These are phyloP conservation scores for Seriola rivoliana DNA, from an alignment of 2,113 vertebrate genomes.

Conservation along the genomic window DNA sequence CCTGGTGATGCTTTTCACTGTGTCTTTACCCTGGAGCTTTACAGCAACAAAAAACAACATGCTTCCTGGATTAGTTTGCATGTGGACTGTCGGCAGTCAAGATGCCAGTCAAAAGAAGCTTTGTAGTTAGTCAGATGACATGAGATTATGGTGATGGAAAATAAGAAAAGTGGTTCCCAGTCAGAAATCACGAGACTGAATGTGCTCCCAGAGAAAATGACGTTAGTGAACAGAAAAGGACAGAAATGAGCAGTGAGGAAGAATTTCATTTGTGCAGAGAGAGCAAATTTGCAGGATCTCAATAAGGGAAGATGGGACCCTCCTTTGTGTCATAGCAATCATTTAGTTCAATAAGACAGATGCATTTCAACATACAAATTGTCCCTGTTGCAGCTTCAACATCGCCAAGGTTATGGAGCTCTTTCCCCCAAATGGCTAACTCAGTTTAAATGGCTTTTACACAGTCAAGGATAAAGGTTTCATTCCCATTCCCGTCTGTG, in stretches of 20 bases:
- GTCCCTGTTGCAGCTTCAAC: constrained; percentile 37
- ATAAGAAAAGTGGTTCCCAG: neutral
- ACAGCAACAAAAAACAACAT: no score
- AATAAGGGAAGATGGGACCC: constrained; percentile 5
- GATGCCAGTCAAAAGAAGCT: no score
- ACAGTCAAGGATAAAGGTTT: constrained; percentile 50
- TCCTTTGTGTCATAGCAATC: constrained; percentile 22
- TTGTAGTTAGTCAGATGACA: no score
- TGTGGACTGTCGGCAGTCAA: no score
- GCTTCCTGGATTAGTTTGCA: neutral
- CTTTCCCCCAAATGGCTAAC: constrained; percentile 17
- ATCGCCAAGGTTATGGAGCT: constrained; percentile 7
- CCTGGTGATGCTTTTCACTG: neutral
- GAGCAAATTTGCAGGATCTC: constrained; percentile 10
- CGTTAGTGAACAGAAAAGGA: constrained; percentile 4
- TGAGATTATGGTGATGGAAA: neutral
- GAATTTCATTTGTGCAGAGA: constrained; percentile 20
- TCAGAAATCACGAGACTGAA: neutral
- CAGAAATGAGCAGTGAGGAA: neutral
- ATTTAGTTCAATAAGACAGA: constrained; percentile 41
- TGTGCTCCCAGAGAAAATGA: constrained; percentile 21
- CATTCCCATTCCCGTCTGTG: neutral
- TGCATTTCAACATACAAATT: constrained; percentile 31
- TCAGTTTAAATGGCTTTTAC: constrained; percentile 36
- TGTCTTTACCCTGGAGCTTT: neutral